Evolutionary conservation across 2,888 invertebrate genomes (phyloP).

Genomic region (Noctua janthina): DNA sequence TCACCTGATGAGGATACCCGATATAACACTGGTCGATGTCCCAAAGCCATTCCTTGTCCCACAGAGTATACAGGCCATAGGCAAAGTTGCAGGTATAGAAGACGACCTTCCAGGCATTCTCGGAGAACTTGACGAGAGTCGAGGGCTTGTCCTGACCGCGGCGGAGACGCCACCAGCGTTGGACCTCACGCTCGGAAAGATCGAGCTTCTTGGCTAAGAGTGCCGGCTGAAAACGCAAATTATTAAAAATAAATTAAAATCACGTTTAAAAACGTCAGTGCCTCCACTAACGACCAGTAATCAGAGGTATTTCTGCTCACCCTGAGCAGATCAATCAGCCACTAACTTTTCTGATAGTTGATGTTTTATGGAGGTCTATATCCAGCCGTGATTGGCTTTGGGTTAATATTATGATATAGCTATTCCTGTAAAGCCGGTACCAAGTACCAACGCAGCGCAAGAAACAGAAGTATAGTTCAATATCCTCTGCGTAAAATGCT

Average conservation of each 20-base stretch:
- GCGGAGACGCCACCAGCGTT: conserved; percentile 97
- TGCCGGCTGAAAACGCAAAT: conserved; percentile 84
- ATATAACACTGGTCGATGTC: conserved; percentile 97
- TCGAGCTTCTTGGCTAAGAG: conserved; percentile 95
- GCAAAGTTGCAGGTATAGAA: conserved; percentile 96
- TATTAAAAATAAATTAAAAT: neutral
- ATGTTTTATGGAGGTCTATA: neutral
- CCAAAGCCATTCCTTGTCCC: conserved; percentile 99
- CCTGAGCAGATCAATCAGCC: neutral
- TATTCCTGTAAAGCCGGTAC: neutral
- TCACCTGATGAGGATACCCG: conserved; percentile 94
- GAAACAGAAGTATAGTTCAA: neutral
- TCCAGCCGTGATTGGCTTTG: neutral
- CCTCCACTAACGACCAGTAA: neutral
- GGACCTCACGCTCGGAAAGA: conserved; percentile 96
- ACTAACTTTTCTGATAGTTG: neutral
- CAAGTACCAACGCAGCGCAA: neutral
- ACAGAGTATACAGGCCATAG: conserved; percentile 95
- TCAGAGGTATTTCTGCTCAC: neutral
- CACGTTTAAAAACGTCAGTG: neutral
- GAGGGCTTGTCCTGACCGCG: conserved; percentile 97
- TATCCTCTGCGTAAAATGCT: neutral
- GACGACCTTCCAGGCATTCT: conserved; percentile 97
- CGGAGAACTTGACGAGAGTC: conserved; percentile 97
- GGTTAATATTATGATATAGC: neutral